Percentiles rank a stretch among this genome's conserved stretches.
Evolutionary conservation across 1,140 invertebrate species (phyloP).

Genomic region (Tetragnatha versicolor): DNA sequence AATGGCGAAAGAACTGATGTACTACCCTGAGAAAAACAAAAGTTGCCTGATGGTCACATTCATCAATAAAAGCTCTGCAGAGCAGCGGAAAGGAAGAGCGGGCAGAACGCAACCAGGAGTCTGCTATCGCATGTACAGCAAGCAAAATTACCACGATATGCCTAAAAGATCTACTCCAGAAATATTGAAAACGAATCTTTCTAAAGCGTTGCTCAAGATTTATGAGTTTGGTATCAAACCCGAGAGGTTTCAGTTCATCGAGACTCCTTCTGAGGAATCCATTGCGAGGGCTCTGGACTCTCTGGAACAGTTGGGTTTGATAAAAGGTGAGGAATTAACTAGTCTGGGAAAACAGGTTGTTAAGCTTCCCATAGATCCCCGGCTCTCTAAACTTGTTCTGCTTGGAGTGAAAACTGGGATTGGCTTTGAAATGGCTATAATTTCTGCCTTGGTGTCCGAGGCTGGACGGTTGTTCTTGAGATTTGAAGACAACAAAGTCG

Average conservation of each 20-base stretch:
- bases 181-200: constrained; percentile 88
- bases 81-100: constrained; percentile 94
- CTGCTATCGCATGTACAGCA: constrained; percentile 85
- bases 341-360: constrained; percentile 84
- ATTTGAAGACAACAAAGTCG: constrained; percentile 67
- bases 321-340: too few relatives aligned
- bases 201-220: constrained; percentile 84
- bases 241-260: constrained; percentile 68
- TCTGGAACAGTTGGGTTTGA: constrained; percentile 83
- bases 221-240: constrained; percentile 92
- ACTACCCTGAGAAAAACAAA: constrained; percentile 85
- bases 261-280: constrained; percentile 82
- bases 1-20: constrained; percentile 97
- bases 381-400: constrained; percentile 86
- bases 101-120: constrained; percentile 75
- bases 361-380: constrained; percentile 88
- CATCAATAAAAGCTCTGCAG: constrained; percentile 92
- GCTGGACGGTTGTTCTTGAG: constrained; percentile 76
- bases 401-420: constrained; percentile 77
- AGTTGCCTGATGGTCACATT: constrained; percentile 82
- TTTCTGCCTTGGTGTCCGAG: constrained; percentile 91
- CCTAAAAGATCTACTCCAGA: constrained; percentile 81
- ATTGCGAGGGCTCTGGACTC: constrained; percentile 85
- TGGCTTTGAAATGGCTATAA: constrained; percentile 87
- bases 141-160: constrained; percentile 79